Evolutionary conservation across 1,140 invertebrate species (phyloP).

Genomic region (Lanistes nyassanus): DNA sequence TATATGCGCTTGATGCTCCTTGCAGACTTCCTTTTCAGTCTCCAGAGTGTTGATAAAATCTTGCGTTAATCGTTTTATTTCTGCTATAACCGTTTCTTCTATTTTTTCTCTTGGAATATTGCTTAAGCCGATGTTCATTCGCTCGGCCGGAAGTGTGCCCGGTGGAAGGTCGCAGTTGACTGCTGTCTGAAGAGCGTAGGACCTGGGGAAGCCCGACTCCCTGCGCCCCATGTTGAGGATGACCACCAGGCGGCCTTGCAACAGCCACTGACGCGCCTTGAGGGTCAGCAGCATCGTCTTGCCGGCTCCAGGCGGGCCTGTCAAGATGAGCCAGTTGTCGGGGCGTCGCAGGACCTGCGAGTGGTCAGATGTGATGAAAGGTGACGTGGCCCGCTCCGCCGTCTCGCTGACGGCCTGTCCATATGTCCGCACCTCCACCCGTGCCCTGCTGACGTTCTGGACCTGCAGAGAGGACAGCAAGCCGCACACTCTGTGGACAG

Average conservation of each 20-base stretch:
- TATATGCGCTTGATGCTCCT: no score
- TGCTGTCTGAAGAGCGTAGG: constrained; percentile 6
- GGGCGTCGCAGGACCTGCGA: background rate
- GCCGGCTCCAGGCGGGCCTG: constrained; percentile 10
- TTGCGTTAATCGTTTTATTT: no score
- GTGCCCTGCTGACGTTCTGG: constrained; percentile 2
- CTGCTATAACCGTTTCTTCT: no score
- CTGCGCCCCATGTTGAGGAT: constrained; percentile 3
- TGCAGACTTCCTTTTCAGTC: no score
- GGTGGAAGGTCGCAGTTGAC: background rate
- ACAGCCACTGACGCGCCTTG: constrained; percentile 11
- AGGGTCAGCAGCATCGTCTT: constrained; percentile 13
- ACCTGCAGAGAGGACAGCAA: constrained; percentile 3
- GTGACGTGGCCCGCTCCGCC: background rate
- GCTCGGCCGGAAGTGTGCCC: no score
- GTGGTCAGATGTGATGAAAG: background rate
- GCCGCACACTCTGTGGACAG: constrained; percentile 6
- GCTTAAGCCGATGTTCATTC: no score
- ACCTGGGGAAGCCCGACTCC: background rate
- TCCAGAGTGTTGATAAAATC: no score
- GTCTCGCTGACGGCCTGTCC: constrained; percentile 18
- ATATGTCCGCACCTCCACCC: constrained; percentile 16
- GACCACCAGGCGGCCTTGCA: background rate
- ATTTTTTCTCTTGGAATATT: no score
- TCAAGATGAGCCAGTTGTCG: background rate